phyloP scores from a whole-genome alignment of 2,797 vertebrate genomes.

The Enteromius anoplus region DNA sequence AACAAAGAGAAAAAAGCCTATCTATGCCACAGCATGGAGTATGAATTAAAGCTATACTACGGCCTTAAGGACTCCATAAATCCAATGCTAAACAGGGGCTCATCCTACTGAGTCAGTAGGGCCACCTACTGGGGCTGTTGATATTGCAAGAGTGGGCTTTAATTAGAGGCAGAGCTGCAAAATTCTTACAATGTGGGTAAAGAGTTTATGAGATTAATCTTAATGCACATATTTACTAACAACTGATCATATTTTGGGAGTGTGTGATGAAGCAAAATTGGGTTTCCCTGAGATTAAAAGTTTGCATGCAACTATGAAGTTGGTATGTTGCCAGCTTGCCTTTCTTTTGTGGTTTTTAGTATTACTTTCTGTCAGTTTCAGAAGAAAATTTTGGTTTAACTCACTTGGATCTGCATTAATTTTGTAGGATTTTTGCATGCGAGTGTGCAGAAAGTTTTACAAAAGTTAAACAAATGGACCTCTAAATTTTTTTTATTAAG shows the following conservation, averaged over 20 bases:
- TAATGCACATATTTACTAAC: background rate
- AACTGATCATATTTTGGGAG: accelerated
- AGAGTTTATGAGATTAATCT: background rate
- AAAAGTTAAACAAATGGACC: background rate
- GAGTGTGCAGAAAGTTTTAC: background rate
- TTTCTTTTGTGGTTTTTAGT: background rate
- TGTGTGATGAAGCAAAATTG: background rate
- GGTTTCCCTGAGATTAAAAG: background rate
- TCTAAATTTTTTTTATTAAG: background rate
- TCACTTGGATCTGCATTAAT: background rate
- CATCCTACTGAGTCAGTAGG: slow-evolving; percentile 70
- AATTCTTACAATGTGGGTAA: background rate
- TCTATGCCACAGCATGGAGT: slow-evolving; percentile 68
- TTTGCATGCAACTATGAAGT: background rate
- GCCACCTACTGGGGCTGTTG: slow-evolving; percentile 78
- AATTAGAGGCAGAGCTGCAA: background rate
- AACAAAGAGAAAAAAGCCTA: slow-evolving; percentile 67
- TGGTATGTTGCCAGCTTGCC: background rate
- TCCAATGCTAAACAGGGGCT: slow-evolving; percentile 53
- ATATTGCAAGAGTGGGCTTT: slow-evolving; percentile 28
- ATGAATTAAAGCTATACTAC: slow-evolving; percentile 73
- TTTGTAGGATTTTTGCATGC: background rate
- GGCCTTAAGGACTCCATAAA: slow-evolving; percentile 72
- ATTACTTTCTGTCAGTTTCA: background rate
- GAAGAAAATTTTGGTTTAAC: background rate